These are phyloP conservation scores for Microdon myrmicae DNA, from an alignment of 2,888 invertebrate genomes.

Conservation along the genomic window DNA sequence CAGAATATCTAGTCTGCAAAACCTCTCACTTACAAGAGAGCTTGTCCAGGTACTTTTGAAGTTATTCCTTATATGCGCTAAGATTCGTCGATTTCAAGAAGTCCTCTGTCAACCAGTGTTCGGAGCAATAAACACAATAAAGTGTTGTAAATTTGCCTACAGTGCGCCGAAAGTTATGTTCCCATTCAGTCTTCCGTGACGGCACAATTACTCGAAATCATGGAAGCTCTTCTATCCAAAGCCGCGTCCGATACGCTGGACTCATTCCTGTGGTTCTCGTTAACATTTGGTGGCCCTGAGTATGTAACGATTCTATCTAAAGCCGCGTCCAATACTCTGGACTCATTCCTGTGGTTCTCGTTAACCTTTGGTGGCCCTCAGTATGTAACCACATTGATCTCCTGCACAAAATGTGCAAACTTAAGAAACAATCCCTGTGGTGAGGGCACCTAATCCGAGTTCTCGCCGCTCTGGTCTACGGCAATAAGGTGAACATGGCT, in stretches of 20 bases:
- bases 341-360: constrained; percentile 85
- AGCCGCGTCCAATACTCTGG: constrained; percentile 85
- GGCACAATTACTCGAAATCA: constrained; percentile 91
- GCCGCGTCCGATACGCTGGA: constrained; percentile 88
- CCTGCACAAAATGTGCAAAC: constrained; percentile 80
- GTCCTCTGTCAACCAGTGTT: constrained; percentile 87
- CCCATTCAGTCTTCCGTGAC: constrained; percentile 81
- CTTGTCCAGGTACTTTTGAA: constrained; percentile 90
- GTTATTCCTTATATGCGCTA: constrained; percentile 88
- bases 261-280: constrained; percentile 85
- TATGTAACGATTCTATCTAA: constrained; percentile 91
- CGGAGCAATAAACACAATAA: constrained; percentile 85
- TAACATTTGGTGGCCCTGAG: constrained; percentile 89
- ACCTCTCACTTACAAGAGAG: constrained; percentile 87
- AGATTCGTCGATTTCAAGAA: constrained; percentile 88
- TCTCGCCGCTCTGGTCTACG: constrained; percentile 94
- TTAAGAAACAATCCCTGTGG: constrained; percentile 79
- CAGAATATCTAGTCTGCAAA: constrained; percentile 85
- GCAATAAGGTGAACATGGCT: constrained; percentile 93
- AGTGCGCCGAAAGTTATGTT: constrained; percentile 72
- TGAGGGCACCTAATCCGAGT: constrained; percentile 88
- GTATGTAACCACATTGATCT: constrained; percentile 84
- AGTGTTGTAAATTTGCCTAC: constrained; percentile 81
- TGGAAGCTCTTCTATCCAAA: constrained; percentile 93
- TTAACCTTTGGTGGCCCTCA: constrained; percentile 89